These are phyloP conservation scores for Marisa cornuarietis DNA, from an alignment of 1,140 invertebrate species.

Conservation along the genomic window DNA sequence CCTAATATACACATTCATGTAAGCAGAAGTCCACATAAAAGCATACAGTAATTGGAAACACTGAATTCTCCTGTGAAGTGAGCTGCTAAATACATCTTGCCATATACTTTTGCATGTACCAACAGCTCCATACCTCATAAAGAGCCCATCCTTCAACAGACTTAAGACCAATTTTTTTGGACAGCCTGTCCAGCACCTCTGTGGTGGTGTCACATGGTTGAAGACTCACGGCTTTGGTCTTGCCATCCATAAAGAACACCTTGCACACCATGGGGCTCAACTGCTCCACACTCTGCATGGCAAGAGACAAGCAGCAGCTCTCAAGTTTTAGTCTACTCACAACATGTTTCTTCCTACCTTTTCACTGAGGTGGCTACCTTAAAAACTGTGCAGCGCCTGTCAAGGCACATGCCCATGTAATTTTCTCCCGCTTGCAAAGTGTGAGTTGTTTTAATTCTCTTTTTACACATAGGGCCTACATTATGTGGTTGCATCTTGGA, in stretches of 20 bases:
- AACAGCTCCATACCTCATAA: conserved; percentile 71
- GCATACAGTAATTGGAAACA: background rate
- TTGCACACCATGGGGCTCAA: conserved; percentile 92
- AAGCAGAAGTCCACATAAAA: too few relatives aligned
- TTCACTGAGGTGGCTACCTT: too few relatives aligned
- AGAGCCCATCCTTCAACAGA: conserved; percentile 93
- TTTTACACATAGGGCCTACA: too few relatives aligned
- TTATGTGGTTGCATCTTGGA: too few relatives aligned
- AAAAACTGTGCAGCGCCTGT: too few relatives aligned
- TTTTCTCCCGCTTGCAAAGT: too few relatives aligned
- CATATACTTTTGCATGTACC: background rate
- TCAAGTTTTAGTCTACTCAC: too few relatives aligned
- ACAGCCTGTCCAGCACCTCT: conserved; percentile 87
- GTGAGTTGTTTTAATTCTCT: too few relatives aligned
- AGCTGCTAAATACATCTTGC: background rate
- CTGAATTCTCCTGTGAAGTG: background rate
- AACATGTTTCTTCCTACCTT: too few relatives aligned
- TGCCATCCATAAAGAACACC: conserved; percentile 94
- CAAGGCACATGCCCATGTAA: too few relatives aligned
- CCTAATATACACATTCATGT: background rate
- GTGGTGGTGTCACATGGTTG: conserved; percentile 93
- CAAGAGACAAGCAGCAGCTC: too few relatives aligned
- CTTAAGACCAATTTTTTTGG: conserved; percentile 85
- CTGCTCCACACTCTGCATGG: conserved; percentile 82
- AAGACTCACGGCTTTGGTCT: conserved; percentile 94